Evolutionary conservation across 2,888 invertebrate species (phyloP).

Genomic region (Teleiodes luculella): DNA sequence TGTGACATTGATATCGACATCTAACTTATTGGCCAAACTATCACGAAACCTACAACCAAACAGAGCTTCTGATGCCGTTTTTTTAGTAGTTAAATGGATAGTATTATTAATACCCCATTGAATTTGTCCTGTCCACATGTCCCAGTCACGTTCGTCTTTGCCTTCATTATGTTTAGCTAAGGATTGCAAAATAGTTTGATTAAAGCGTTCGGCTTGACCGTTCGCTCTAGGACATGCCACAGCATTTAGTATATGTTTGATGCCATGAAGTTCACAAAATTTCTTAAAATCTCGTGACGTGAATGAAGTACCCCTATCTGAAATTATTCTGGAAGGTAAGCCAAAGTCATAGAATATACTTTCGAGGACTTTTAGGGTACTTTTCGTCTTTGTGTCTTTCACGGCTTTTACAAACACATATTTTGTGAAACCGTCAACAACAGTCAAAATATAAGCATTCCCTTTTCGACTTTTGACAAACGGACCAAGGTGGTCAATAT

Average conservation of each 20-base stretch:
- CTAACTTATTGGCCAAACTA: slow-evolving; percentile 18
- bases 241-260: slow-evolving; percentile 30
- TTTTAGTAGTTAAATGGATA: slow-evolving; percentile 20
- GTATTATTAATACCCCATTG: slow-evolving; percentile 27
- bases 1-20: not conserved
- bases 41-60: slow-evolving; percentile 15
- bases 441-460: not conserved
- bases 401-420: not conserved
- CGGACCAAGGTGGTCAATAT: slow-evolving; percentile 20
- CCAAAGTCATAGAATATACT: slow-evolving; percentile 29
- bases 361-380: slow-evolving; percentile 20
- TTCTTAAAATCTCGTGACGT: slow-evolving; percentile 30
- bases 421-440: not conserved
- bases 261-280: slow-evolving; percentile 32
- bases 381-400: not conserved
- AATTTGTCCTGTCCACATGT: slow-evolving; percentile 19
- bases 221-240: slow-evolving; percentile 24
- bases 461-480: not conserved
- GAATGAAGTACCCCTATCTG: slow-evolving; percentile 40
- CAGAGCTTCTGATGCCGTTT: slow-evolving; percentile 21
- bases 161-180: not conserved
- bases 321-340: slow-evolving; percentile 30
- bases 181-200: slow-evolving; percentile 6
- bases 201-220: slow-evolving; percentile 34
- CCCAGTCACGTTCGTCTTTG: slow-evolving; percentile 22